A percentile compares a stretch with the other conserved stretches of the same genome.
phyloP scores from a whole-genome alignment of 2,888 invertebrate genomes.

The Orthosia incerta region DNA sequence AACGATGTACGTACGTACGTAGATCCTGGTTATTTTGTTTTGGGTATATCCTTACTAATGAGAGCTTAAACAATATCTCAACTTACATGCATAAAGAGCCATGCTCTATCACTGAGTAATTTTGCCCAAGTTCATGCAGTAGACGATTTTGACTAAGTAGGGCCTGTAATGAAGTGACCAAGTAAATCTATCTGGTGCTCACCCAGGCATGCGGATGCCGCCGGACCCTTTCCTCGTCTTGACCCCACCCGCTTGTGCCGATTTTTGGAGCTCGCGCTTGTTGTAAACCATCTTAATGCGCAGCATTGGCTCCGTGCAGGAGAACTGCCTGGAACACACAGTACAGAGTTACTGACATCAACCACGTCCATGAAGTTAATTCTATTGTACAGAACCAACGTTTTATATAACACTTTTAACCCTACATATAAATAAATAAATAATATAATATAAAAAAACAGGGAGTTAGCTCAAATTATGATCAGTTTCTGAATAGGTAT shows the following conservation, averaged over 20 bases:
- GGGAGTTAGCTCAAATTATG: too few species aligned
- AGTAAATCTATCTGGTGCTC: not conserved
- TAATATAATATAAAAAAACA: too few species aligned
- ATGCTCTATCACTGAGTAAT: not conserved
- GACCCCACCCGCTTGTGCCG: conserved; percentile 27
- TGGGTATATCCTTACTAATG: not conserved
- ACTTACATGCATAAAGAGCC: too few species aligned
- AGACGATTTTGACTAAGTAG: not conserved
- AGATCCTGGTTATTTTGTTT: not conserved
- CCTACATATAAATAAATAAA: too few species aligned
- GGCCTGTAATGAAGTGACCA: not conserved
- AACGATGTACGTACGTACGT: too few species aligned
- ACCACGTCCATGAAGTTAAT: not conserved
- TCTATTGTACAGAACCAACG: not conserved
- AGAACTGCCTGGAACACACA: conserved; percentile 78
- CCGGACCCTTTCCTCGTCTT: conserved; percentile 55
- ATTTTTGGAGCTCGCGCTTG: conserved; percentile 75
- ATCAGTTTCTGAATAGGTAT: too few species aligned
- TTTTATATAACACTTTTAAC: too few species aligned
- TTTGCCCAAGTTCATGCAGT: not conserved
- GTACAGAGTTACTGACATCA: not conserved
- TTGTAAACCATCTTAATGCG: conserved; percentile 91
- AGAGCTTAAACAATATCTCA: not conserved
- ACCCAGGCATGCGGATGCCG: conserved; percentile 74
- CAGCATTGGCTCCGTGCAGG: conserved; percentile 90